Conservation (phyloP, 2,888 invertebrate genomes). For the Eilema caniola region DNA sequence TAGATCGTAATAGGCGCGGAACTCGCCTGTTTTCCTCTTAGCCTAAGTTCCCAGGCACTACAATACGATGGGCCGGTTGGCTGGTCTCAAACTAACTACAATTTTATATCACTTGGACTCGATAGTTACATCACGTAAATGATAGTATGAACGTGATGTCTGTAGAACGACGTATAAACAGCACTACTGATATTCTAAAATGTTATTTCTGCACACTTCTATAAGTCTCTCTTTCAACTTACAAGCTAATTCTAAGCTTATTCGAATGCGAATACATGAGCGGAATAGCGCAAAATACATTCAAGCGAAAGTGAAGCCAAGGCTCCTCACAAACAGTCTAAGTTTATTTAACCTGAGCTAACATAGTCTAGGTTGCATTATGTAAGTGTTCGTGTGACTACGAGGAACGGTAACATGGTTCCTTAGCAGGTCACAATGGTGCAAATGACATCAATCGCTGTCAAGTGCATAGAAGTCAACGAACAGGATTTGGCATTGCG, state of each 20-base stretch:
- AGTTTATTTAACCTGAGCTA: conserved; percentile 64
- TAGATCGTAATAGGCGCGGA: conserved; percentile 56
- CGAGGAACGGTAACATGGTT: conserved; percentile 82
- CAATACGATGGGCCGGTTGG: conserved; percentile 61
- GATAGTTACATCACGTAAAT: conserved; percentile 83
- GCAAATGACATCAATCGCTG: conserved; percentile 82
- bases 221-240: conserved; percentile 61
- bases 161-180: conserved; percentile 56
- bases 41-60: conserved; percentile 66
- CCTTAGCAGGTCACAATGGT: conserved; percentile 82
- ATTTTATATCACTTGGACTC: conserved; percentile 74
- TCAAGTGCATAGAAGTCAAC: conserved; percentile 83
- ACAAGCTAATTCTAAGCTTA: conserved; percentile 54
- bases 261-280: conserved; percentile 63
- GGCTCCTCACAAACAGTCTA: conserved; percentile 65
- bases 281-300: conserved; percentile 58
- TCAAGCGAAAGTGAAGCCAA: conserved; percentile 78
- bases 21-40: conserved; percentile 47
- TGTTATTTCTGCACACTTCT: conserved; percentile 46
- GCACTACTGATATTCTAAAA: conserved; percentile 44
- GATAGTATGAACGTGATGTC: conserved; percentile 62
- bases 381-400: conserved; percentile 79
- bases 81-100: conserved; percentile 61
- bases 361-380: conserved; percentile 79
- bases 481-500: conserved; percentile 82